Conservation (phyloP, 1,140 invertebrate species). For the Aradophagus sp. region DNA sequence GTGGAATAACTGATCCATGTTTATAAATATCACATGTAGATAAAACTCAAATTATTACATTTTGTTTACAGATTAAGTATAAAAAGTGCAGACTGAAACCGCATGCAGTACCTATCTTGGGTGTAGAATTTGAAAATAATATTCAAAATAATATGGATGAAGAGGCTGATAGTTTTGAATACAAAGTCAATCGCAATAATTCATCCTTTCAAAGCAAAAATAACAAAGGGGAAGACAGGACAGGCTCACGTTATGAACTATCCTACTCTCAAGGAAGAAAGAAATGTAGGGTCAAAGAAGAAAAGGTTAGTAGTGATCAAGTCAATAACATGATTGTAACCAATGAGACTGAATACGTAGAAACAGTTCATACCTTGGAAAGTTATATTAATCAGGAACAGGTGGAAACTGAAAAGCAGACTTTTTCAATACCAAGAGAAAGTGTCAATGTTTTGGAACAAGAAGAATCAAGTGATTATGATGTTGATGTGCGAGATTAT, state of each 20-base stretch:
- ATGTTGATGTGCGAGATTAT: conserved; percentile 42
- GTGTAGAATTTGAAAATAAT: conserved; percentile 43
- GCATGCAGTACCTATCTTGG: conserved; percentile 63
- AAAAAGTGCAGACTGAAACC: conserved; percentile 70
- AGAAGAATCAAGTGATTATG: conserved; percentile 33
- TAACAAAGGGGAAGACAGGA: conserved; percentile 9
- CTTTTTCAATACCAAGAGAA: conserved; percentile 55
- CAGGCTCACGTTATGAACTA: conserved; percentile 30
- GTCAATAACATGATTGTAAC: conserved; percentile 5
- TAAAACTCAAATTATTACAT: too few relatives aligned
- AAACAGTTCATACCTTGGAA: too few relatives aligned
- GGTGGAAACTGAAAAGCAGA: conserved; percentile 14
- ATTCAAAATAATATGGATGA: conserved; percentile 30
- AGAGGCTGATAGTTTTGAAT: conserved; percentile 34
- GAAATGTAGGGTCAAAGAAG: conserved; percentile 36
- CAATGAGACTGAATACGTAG: neutral
- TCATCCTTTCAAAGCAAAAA: conserved; percentile 15
- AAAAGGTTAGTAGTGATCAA: conserved; percentile 15
- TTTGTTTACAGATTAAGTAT: conserved; percentile 69
- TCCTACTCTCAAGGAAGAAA: conserved; percentile 47
- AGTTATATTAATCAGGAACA: too few relatives aligned
- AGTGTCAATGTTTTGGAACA: conserved; percentile 36
- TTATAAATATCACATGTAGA: too few relatives aligned
- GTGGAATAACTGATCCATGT: too few relatives aligned
- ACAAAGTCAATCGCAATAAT: conserved; percentile 40